Evolutionary conservation across 2,888 invertebrate species (phyloP), one percentile per base, ranked within the genome.

Genomic region (Phorcus lineatus): DNA sequence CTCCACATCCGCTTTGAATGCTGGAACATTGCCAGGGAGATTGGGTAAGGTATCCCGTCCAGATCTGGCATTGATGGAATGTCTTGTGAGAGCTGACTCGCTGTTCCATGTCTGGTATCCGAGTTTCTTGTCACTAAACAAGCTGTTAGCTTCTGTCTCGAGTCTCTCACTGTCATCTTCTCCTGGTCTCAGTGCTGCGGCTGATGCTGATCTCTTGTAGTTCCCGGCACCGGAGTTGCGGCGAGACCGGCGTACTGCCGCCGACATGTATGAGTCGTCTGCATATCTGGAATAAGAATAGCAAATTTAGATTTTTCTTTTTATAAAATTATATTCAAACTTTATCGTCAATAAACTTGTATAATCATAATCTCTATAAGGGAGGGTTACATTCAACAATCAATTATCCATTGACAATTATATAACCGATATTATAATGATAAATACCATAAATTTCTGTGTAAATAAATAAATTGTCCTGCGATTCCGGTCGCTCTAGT

Each of bases 231-330:
- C 90, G 17, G 88, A 85, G 53, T 86, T 86, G n/a, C 90, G 83
- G 17, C 83, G 83, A 17, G 82, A 81, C 66, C 86, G 87, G 54
- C 85, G 88, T 85, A 89, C 87, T 13, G 81, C 84, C 19, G 76
- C 76, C 11, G 86, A 85, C 17, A 87, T 88, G 78, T 90, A 90
- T 1, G 90, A 89, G 78, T 89, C 88, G 79, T 88, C 90, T 17
- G 89, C 86, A 86, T 86, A 90, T 76, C 90, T 90, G 87, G 9
- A 86, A 84, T 24, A 76, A 24, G 70, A 62, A 22, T 17, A n/a
- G 7, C 52, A 80, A n/a, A 78, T 16, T 19, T 62, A 11, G 22
- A 54, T 57, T 31, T 40, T 31, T 36, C 19, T 40, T 40, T 22
- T 36, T n/a, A n/a, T n/a, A n/a, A 36, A 7, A 36, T 36, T 36